These are phyloP conservation scores for Oxyura jamaicensis DNA, from an alignment of 2,113 vertebrate species.

Conservation along the genomic window DNA sequence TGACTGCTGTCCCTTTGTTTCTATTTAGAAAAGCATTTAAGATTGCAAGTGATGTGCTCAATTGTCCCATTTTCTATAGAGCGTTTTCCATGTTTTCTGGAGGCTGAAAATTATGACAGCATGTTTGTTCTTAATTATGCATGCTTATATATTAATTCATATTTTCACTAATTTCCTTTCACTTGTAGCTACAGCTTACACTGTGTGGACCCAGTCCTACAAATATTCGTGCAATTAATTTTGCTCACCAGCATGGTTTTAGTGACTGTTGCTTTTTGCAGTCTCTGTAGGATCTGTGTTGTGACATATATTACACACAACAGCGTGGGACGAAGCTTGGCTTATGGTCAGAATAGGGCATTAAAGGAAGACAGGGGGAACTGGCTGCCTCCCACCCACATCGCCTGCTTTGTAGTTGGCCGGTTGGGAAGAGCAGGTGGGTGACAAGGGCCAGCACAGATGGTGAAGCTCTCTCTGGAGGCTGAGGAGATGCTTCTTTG, in stretches of 20 bases:
- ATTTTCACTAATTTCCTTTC: conserved; percentile 25
- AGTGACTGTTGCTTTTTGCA: not conserved
- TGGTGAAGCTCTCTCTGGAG: not conserved
- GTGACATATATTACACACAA: rapidly evolving
- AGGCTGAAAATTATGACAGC: not conserved
- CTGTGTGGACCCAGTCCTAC: not conserved
- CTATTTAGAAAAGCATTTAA: conserved; percentile 23
- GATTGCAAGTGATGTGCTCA: conserved; percentile 32
- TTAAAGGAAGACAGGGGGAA: not conserved
- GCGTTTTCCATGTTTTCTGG: conserved; percentile 14
- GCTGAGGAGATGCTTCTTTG: not conserved
- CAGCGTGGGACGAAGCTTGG: rapidly evolving
- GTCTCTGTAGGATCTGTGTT: not conserved
- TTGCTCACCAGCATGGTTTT: not conserved
- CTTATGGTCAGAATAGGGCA: not conserved
- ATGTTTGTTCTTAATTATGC: conserved; percentile 12
- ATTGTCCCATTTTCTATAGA: conserved; percentile 16
- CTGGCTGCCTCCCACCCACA: not conserved
- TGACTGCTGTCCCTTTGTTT: conserved; percentile 36
- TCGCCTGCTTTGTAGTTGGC: not conserved
- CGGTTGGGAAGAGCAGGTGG: rapidly evolving
- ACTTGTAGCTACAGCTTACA: not conserved
- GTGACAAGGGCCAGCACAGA: rapidly evolving
- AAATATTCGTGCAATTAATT: not conserved
- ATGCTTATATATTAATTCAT: not conserved